phyloP scores from a whole-genome alignment of 2,888 invertebrate species.

The Hetaerina titia region DNA sequence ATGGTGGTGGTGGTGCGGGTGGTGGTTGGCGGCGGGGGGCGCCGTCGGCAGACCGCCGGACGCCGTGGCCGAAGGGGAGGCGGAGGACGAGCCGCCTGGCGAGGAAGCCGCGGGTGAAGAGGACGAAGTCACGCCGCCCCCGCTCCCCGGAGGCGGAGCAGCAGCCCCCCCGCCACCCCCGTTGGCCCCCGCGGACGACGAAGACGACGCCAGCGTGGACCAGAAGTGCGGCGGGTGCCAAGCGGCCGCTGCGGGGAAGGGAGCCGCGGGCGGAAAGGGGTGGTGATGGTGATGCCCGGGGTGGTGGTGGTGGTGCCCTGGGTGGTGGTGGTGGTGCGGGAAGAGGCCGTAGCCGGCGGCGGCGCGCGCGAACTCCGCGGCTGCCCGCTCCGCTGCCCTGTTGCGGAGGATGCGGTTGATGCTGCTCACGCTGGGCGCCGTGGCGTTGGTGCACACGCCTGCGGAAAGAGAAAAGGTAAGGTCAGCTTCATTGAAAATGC shows the following conservation, averaged over 20 bases:
- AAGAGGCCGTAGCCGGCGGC: conserved; percentile 94
- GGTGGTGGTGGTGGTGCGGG: conserved; percentile 85
- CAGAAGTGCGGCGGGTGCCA: conserved; percentile 77
- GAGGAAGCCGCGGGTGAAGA: conserved; percentile 74
- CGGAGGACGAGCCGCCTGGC: conserved; percentile 63
- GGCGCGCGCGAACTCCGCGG: conserved; percentile 95
- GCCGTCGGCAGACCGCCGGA: conserved; percentile 70
- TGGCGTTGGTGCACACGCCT: conserved; percentile 97
- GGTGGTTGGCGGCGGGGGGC: conserved; percentile 71
- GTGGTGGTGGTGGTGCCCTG: conserved; percentile 81
- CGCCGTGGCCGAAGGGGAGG: conserved; percentile 69
- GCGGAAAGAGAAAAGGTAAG: conserved; percentile 74
- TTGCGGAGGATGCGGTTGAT: conserved; percentile 98
- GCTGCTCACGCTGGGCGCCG: conserved; percentile 97
- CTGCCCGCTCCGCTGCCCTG: conserved; percentile 96
- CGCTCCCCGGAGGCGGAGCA: neutral
- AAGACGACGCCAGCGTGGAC: conserved; percentile 79
- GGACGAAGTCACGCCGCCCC: conserved; percentile 74
- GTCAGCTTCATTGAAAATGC: neutral
- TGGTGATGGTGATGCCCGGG: conserved; percentile 76
- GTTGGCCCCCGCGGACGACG: conserved; percentile 74
- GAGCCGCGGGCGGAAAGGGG: conserved; percentile 71
- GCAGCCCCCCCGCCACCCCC: conserved; percentile 71
- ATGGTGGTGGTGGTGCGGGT: conserved; percentile 65
- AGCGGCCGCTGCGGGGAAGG: conserved; percentile 73